Evolutionary conservation across 2,888 invertebrate genomes (phyloP).

Genomic region (Aporophyla nigra): DNA sequence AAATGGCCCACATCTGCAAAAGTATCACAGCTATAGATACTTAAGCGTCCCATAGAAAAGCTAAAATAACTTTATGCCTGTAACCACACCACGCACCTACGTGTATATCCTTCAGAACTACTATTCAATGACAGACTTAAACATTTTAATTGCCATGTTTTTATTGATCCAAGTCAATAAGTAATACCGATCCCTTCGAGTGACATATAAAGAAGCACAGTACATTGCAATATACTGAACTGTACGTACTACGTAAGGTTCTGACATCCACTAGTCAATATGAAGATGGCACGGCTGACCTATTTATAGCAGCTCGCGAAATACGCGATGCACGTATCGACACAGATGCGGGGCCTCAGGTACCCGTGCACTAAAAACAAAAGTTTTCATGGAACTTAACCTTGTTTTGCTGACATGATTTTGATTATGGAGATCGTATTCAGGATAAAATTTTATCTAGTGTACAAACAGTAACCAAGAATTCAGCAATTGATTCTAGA

Average conservation of each 20-base stretch:
- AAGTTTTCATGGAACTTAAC: constrained; percentile 11
- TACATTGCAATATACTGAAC: neutral
- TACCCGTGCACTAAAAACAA: constrained; percentile 10
- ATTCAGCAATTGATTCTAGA: no score
- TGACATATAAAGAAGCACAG: neutral
- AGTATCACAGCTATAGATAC: neutral
- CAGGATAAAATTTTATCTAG: no score
- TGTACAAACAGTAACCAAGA: no score
- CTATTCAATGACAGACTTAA: neutral
- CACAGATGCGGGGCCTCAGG: constrained; percentile 27
- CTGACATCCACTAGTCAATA: constrained; percentile 62
- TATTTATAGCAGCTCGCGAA: constrained; percentile 61
- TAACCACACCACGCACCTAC: neutral
- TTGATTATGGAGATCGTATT: neutral
- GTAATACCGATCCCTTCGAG: neutral
- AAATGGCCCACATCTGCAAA: neutral
- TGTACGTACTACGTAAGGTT: constrained; percentile 37
- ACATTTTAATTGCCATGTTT: neutral
- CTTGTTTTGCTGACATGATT: neutral
- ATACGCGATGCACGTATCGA: constrained; percentile 63
- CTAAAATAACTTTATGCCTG: neutral
- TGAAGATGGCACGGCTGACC: constrained; percentile 66
- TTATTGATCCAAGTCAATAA: neutral
- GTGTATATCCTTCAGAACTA: neutral
- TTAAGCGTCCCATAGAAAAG: neutral